Evolutionary conservation across 2,797 vertebrate genomes (phyloP), one percentile per base, ranked within the genome.

Genomic region (Nannoperca obscura): DNA sequence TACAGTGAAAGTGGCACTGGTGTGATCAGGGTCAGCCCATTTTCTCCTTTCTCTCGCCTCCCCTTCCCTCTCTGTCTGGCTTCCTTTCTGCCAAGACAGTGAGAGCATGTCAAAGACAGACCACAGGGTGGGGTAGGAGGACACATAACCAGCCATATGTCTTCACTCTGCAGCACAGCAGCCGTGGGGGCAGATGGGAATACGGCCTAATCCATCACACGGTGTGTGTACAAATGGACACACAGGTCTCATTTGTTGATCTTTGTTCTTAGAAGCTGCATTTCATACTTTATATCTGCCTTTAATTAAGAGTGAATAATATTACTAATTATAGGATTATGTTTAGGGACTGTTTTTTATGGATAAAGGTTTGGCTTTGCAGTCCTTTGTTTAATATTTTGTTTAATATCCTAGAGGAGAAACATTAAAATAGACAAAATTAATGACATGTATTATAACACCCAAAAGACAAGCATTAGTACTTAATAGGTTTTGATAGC

Each of bases 101-200:
- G 10, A 40, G 76, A 94, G 93, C 94, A 95, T 97, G 95, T 92
- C 96, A 93, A 88, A 85, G 84, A 94, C 90, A 96, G 96, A 95
- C 96, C 97, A 97, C 97, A 96, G 96, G 97, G 97, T 97, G 97
- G 97, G 95, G 97, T 95, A 96, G 96, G 93, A 97, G 96, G 88
- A 95, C 94, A 82, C 96, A 87, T 91, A 94, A 96, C 91, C 89
- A 90, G 76, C 89, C 88, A 88, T 91, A 90, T 89, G 89, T 91
- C 89, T 85, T 83, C 78, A 78, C 81, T 88, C 87, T 81, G 86
- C 85, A 82, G 60, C 80, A 79, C 78, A 82, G 80, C 78, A 81
- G 81, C 81, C 69, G 38, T 73, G 49, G 71, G 62, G 67, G 74
- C 73, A 70, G 76, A 67, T 66, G 75, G 58, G 80, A 77, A 68